Evolutionary conservation across 2,797 vertebrate genomes (phyloP).

Genomic region (Merluccius polli): DNA sequence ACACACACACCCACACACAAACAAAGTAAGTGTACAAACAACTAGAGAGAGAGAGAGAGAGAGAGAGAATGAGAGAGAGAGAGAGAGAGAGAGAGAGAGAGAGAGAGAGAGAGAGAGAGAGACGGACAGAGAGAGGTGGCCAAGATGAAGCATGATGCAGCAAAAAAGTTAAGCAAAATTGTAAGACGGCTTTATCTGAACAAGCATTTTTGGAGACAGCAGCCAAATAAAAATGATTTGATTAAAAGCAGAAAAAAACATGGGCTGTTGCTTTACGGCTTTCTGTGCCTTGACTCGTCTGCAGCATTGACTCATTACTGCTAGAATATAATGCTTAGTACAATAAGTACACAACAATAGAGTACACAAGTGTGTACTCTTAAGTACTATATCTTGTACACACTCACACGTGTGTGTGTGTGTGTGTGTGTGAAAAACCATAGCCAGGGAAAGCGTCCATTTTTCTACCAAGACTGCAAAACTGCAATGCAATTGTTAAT

Average conservation of each 20-base stretch:
- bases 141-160: slow-evolving; percentile 1
- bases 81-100: too few species aligned
- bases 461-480: background rate
- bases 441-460: background rate
- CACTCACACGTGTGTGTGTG: background rate
- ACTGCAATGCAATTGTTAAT: background rate
- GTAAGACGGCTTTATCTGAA: background rate
- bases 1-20: slow-evolving; percentile 4
- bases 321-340: background rate
- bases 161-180: background rate
- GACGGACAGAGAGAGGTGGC: background rate
- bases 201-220: background rate
- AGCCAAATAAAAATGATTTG: background rate
- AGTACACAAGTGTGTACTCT: background rate
- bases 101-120: too few species aligned
- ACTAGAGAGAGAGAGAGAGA: too few species aligned
- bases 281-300: too few species aligned
- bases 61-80: too few species aligned
- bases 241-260: background rate
- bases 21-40: too few species aligned
- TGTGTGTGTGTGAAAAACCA: background rate
- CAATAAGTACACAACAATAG: too few species aligned
- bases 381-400: too few species aligned
- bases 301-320: background rate
- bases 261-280: background rate